Evolutionary conservation across 2,113 vertebrate species (phyloP), one percentile per base, ranked within the genome.

Genomic region (Tinamus guttatus): DNA sequence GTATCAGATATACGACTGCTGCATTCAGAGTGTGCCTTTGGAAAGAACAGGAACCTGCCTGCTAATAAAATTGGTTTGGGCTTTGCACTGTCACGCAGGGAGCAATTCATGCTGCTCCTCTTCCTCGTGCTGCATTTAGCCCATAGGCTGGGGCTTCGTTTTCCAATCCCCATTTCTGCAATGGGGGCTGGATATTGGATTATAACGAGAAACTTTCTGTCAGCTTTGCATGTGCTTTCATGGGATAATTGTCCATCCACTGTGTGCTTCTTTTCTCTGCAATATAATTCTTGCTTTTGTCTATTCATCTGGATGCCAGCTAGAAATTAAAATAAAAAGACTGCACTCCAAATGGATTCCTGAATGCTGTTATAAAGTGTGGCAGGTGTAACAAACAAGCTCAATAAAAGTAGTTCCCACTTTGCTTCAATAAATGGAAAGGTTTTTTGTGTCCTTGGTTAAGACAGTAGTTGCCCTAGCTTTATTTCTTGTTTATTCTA

Each of bases 301-400:
- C 81, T 97, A 75, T 97, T 97, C 87, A 88, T 95, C 81, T 93
- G 79, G 47, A 28, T 62, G 83, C 67, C 85, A 88, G 68, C 65
- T 94, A 95, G 88, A 97, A 95, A 96, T 97, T 96, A 96, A 97
- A 97, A 93, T 95, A 85, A 96, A 97, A 87, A 93, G 76, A 41
- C 93, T 94, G 38, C 83, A 41, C 73, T 94, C 70, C 79, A 92
- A 94, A 94, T 95, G 85, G 88, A 85, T 96, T 96, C 74, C 69
- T 81, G 91, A 93, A 81, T 85, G 85, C 82, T 94, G 28, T 94
- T 96, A 70, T 87, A 90, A 94, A 96, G 74, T 67, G 68, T 85
- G 87, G 89, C 93, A 97, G 87, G 62, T 96, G 94, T 97, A 95
- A 94, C 69, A 95, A 98, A 93, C 81, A 89, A 65, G 81, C 84